Evolutionary conservation across 2,797 vertebrate species (phyloP).

Genomic region (Typhlichthys eigenmanni): DNA sequence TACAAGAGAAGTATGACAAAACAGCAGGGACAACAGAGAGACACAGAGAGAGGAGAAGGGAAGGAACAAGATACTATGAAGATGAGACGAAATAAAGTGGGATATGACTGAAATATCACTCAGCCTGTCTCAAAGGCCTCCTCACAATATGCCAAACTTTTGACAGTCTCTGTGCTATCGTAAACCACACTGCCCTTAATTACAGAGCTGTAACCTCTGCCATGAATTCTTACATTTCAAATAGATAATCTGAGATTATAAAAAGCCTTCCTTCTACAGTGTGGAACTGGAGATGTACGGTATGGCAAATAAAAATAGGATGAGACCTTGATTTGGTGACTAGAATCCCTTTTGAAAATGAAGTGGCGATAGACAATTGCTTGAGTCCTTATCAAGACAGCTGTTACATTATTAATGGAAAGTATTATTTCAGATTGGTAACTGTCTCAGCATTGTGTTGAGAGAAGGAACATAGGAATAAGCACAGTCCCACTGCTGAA

Average conservation of each 20-base stretch:
- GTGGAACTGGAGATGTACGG: constrained; percentile 44
- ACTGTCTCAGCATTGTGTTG: not conserved
- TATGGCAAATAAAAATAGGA: constrained; percentile 55
- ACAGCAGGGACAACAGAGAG: constrained; percentile 13
- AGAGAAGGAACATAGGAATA: not conserved
- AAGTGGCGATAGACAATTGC: constrained; percentile 53
- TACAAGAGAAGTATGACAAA: constrained; percentile 48
- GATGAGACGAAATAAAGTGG: constrained; percentile 22
- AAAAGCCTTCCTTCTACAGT: constrained; percentile 57
- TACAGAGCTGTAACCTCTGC: constrained; percentile 70
- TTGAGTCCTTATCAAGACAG: constrained; percentile 39
- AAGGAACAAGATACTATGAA: constrained; percentile 23
- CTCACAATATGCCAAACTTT: constrained; percentile 36
- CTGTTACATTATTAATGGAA: constrained; percentile 53
- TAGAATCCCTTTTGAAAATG: constrained; percentile 40
- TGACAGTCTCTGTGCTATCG: constrained; percentile 64
- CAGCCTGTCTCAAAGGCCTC: no score
- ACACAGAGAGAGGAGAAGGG: constrained; percentile 17
- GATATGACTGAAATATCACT: no score
- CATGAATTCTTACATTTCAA: constrained; percentile 74
- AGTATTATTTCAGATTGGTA: not conserved
- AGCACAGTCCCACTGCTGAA: no score
- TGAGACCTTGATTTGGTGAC: constrained; percentile 49
- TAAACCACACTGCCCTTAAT: constrained; percentile 68
- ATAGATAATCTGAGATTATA: constrained; percentile 70